Evolutionary conservation across 2,797 vertebrate genomes (phyloP).

Genomic region (Petrocephalus schoutedeni): DNA sequence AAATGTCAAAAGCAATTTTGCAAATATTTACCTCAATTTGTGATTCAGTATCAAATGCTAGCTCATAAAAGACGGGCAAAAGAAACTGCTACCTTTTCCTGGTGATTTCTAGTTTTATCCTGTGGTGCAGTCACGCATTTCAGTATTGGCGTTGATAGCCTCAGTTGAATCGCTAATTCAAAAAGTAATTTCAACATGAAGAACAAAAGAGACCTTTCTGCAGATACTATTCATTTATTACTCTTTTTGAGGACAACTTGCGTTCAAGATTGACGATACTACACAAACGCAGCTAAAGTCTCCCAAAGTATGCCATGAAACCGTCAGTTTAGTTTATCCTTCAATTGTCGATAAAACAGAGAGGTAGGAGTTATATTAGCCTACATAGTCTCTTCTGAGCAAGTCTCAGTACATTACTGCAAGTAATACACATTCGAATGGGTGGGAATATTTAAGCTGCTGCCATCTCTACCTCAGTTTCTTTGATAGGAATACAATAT

Average conservation of each 20-base stretch:
- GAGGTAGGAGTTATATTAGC: constrained; percentile 16
- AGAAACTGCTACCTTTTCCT: neutral
- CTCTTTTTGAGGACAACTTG: constrained; percentile 25
- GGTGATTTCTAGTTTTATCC: neutral
- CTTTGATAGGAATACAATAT: neutral
- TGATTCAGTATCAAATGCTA: neutral
- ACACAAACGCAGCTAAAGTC: constrained; percentile 26
- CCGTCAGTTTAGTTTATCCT: neutral
- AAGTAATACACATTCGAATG: neutral
- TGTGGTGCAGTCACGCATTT: neutral
- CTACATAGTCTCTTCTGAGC: constrained; percentile 8
- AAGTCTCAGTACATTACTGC: neutral
- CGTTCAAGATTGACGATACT: constrained; percentile 21
- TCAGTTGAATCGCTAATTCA: neutral
- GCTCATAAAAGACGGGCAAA: neutral
- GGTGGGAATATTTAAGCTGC: neutral
- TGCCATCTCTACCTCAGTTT: neutral
- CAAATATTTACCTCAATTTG: neutral
- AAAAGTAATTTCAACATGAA: neutral
- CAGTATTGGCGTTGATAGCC: neutral
- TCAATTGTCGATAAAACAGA: neutral
- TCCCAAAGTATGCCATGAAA: constrained; percentile 14
- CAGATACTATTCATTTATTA: constrained; percentile 34
- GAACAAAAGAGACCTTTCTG: neutral
- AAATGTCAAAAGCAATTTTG: neutral